Evolutionary conservation across 2,797 vertebrate genomes (phyloP).

Genomic region (Chanos chanos): DNA sequence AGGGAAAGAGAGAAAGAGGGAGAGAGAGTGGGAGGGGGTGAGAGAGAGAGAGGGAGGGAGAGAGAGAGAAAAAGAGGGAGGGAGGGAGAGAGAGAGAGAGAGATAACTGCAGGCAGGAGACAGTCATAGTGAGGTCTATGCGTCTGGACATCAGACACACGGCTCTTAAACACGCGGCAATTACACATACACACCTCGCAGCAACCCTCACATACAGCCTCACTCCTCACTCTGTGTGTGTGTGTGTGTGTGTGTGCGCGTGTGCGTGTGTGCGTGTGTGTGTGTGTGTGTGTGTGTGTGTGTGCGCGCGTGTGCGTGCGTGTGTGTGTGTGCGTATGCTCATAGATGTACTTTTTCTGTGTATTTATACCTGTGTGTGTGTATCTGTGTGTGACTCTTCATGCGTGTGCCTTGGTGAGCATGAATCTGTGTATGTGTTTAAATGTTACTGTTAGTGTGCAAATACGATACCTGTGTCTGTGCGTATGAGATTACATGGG

Average conservation of each 20-base stretch:
- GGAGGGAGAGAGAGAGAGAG: conserved; percentile 44
- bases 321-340: neutral
- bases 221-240: neutral
- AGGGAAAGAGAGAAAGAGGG: no score
- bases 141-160: conserved; percentile 67
- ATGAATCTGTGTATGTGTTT: conserved; percentile 35
- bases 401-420: conserved; percentile 37
- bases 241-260: neutral
- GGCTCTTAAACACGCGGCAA: conserved; percentile 69
- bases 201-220: conserved; percentile 15
- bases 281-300: neutral
- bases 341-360: no score
- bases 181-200: conserved; percentile 58
- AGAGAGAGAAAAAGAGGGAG: conserved; percentile 21
- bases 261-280: neutral
- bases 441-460: conserved; percentile 18
- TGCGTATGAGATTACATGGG: neutral
- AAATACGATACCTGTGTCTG: neutral
- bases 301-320: neutral
- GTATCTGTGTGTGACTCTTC: neutral
- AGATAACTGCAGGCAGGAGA: conserved; percentile 35
- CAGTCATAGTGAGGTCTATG: conserved; percentile 57
- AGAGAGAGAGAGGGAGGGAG: conserved; percentile 44
- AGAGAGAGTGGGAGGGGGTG: no score
- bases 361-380: no score